Evolutionary conservation across 2,797 vertebrate genomes (phyloP), one percentile per base, ranked within the genome.

Genomic region (Lutjanus campechanus): DNA sequence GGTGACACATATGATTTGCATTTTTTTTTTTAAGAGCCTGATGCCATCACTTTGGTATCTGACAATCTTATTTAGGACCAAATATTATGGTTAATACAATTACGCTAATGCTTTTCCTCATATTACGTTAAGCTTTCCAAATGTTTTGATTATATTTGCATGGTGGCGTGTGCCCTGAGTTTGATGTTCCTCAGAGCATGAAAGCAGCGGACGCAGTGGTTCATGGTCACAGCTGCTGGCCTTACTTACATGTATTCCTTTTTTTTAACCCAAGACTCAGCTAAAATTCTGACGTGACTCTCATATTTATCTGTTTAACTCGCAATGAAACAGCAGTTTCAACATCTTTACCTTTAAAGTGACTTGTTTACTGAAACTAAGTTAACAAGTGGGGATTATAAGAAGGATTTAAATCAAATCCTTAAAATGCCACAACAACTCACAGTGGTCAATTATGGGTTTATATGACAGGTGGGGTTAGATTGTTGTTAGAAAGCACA

Each of bases 131-230:
- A 71, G 77, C 76, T 78, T 56, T 65, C 76, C 66, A 69, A 76
- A 73, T 71, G 77, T 85, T 90, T 86, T 83, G 73, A 90, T 92
- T 86, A 43, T 59, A 63, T 84, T 85, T 86, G 77, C 77, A 64
- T 61, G 85, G 56, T 80, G 83, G 75, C 22, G 43, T 83, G 69
- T 66, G 86, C 58, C 64, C n/a, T 25, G 46, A 2, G 29, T 79
- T 82, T 89, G 76, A 89, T 86, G 75, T 77, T 69, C 69, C 59
- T 62, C 63, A 10, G 66, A 81, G 85, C 77, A 69, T 88, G 83
- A 87, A 82, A 83, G 77, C 61, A 65, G 78, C 53, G 11, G 83
- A 82, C 17, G 72, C 76, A 20, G n/a, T 47, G 66, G 47, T 86
- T 79, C 83, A 49, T 5, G 25, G 76, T 79, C 68, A 64, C 13